These are phyloP conservation scores for Drosophila guanche DNA, from an alignment of 1,140 invertebrate genomes.

Conservation along the genomic window DNA sequence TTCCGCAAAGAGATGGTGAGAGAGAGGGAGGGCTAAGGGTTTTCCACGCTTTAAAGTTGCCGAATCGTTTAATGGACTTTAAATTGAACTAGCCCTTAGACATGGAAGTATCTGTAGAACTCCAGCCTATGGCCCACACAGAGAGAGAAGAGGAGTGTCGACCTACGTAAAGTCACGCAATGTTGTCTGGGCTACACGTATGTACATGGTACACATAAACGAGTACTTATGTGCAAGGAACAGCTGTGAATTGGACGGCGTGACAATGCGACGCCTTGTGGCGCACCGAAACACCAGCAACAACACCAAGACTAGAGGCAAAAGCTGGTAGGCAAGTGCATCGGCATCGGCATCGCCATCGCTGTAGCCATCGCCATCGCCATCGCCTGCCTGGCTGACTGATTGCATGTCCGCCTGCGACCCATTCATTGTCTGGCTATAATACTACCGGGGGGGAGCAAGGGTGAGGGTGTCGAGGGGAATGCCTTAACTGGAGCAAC, in stretches of 20 bases:
- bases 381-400: slow-evolving; percentile 55
- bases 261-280: slow-evolving; percentile 71
- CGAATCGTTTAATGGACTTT: slow-evolving; percentile 45
- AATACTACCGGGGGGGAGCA: slow-evolving; percentile 14
- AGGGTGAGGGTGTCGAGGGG: slow-evolving; percentile 25
- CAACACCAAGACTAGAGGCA: slow-evolving; percentile 15
- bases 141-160: slow-evolving; percentile 20
- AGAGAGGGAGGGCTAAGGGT: background rate
- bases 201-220: too few species aligned
- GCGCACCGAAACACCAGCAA: slow-evolving; percentile 33
- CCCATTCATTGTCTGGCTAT: slow-evolving; percentile 67
- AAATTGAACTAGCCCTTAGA: slow-evolving; percentile 73
- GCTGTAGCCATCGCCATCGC: too few species aligned
- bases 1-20: slow-evolving; percentile 3
- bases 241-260: slow-evolving; percentile 64
- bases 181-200: slow-evolving; percentile 53
- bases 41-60: slow-evolving; percentile 26
- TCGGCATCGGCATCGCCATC: slow-evolving; percentile 38
- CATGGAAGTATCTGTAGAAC: slow-evolving; percentile 22
- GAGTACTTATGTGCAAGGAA: slow-evolving; percentile 9
- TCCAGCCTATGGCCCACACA: slow-evolving; percentile 17
- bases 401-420: slow-evolving; percentile 77
- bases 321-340: slow-evolving; percentile 68
- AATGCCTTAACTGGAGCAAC: slow-evolving; percentile 74
- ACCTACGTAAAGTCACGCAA: slow-evolving; percentile 78